Evolutionary conservation across 2,113 vertebrate genomes (phyloP).

Genomic region (Paradoxurus hermaphroditus): DNA sequence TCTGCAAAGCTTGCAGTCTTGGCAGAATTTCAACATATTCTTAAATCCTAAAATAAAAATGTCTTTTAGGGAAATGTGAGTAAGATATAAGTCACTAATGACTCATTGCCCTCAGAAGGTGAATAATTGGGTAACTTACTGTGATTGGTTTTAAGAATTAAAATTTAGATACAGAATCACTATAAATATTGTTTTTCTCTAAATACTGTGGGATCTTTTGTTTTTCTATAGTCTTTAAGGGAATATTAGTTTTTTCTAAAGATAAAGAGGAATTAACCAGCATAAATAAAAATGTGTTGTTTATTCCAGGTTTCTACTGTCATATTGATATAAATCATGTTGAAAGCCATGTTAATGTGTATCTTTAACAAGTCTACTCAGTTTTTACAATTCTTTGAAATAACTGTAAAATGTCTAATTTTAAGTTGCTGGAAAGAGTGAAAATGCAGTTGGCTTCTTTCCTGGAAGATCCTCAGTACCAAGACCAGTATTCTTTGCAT

Average conservation of each 20-base stretch:
- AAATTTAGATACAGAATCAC: conserved; percentile 56
- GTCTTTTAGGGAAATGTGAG: conserved; percentile 84
- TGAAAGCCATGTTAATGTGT: background rate
- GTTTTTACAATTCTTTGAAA: conserved; percentile 35
- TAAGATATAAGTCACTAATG: conserved; percentile 82
- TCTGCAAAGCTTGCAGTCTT: conserved; percentile 82
- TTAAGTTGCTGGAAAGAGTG: conserved; percentile 96
- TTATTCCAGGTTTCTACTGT: background rate
- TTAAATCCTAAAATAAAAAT: conserved; percentile 81
- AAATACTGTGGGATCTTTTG: conserved; percentile 45
- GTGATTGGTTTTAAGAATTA: conserved; percentile 46
- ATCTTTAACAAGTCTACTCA: background rate
- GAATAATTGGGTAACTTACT: conserved; percentile 67
- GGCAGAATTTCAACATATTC: conserved; percentile 81
- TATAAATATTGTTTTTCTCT: conserved; percentile 62
- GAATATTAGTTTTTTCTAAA: conserved; percentile 43
- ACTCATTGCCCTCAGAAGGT: conserved; percentile 81
- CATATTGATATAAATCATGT: background rate
- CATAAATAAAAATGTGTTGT: background rate
- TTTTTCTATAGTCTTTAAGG: background rate
- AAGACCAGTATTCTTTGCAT: conserved; percentile 98
- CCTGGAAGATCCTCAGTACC: conserved; percentile 98
- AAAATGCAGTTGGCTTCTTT: conserved; percentile 99
- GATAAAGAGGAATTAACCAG: background rate
- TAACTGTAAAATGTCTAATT: conserved; percentile 58